phyloP scores from a whole-genome alignment of 2,888 invertebrate species.

The Chalcosyrphus nemorum region DNA sequence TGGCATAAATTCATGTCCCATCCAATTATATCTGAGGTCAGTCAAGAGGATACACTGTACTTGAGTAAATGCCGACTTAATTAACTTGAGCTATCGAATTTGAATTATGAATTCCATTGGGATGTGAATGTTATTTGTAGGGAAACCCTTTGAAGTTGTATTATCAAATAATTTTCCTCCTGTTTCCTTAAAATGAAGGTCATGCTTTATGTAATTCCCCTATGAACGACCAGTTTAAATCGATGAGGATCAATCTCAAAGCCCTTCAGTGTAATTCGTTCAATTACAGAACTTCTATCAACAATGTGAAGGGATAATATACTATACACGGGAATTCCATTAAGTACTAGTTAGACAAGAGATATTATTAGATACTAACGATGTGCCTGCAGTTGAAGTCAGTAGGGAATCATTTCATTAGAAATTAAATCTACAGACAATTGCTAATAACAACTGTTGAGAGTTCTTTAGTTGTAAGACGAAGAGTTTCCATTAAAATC shows the following conservation, averaged over 20 bases:
- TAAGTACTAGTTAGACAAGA: background rate
- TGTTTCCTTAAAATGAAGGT: background rate
- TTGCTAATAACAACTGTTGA: background rate
- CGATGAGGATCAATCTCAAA: background rate
- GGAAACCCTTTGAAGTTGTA: background rate
- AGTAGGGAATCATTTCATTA: too few species aligned
- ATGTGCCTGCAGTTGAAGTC: background rate
- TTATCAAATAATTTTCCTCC: background rate
- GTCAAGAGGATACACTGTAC: background rate
- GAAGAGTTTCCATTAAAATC: background rate
- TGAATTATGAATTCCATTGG: background rate
- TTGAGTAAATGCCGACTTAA: background rate
- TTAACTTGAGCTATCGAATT: background rate
- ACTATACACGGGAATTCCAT: too few species aligned
- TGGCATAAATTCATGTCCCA: background rate
- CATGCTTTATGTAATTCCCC: background rate
- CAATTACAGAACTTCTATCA: background rate
- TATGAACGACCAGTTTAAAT: background rate
- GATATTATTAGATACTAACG: background rate
- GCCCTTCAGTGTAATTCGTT: background rate
- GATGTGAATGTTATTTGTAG: background rate
- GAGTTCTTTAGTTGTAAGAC: background rate
- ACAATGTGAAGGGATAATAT: too few species aligned
- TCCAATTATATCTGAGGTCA: background rate
- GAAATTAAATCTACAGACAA: background rate